Evolutionary conservation across 2,113 vertebrate species (phyloP), one percentile per base, ranked within the genome.

Genomic region (Polypterus bichir): DNA sequence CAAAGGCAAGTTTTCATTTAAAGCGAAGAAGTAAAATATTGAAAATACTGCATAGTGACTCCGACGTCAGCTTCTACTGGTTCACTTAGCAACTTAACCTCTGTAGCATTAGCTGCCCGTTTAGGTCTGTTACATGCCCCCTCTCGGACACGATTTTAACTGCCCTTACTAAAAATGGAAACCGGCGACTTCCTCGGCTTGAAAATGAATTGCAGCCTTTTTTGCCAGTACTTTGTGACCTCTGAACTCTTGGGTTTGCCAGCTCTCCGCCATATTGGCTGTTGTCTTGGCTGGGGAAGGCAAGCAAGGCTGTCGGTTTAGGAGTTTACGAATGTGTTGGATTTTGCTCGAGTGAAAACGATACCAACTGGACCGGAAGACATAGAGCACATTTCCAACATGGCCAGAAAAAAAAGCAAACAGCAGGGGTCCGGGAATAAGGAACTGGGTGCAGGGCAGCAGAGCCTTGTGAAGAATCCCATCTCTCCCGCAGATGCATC

Each of bases 261-360:
- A 91, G 86, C 76, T 73, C 72, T 86, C 88, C 91, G 91, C 91
- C 91, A 93, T 93, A 92, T 93, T 93, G 88, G 88, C 91, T 92
- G 91, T 93, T 92, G 89, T 92, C 88, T 91, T 88, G 88, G 83
- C 82, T 86, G 81, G 82, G 82, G 83, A 82, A 84, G 77, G 79
- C 77, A 80, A 72, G 76, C 79, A 84, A 77, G 76, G 73, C 79
- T 82, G 74, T 74, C 74, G 83, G 73, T 81, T 71, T 74, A 64
- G 77, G 70, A 74, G 78, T 73, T 80, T 83, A 63, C 73, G 71
- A 83, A 86, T 84, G 76, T 70, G 75, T 73, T 77, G 66, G 70
- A 65, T 64, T 56, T 56, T 46, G 68, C 73, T 62, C 6, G 46
- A 51, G 54, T 60, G 59, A 77, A 81, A 83, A 75, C 79, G 77